Evolutionary conservation across 2,888 invertebrate genomes (phyloP).

Genomic region (Catocala fraxini): DNA sequence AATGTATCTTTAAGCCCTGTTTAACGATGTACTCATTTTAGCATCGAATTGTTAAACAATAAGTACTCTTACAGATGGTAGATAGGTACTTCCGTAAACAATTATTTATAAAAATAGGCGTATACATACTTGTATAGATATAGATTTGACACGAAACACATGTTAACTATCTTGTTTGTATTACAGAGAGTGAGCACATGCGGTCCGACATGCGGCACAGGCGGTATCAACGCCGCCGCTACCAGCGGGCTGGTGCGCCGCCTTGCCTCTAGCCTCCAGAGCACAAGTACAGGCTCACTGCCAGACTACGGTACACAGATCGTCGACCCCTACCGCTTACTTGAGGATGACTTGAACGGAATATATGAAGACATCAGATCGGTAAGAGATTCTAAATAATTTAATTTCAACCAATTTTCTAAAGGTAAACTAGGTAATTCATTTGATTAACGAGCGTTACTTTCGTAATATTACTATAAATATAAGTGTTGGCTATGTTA

Average conservation of each 20-base stretch:
- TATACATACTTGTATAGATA: too few species aligned
- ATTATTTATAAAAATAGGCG: too few species aligned
- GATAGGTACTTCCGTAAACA: too few species aligned
- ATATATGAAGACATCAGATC: conserved; percentile 95
- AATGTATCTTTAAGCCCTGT: not conserved
- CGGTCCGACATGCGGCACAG: conserved; percentile 74
- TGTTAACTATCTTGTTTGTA: conserved; percentile 24
- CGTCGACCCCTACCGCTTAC: conserved; percentile 94
- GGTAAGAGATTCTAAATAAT: conserved; percentile 85
- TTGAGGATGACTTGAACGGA: conserved; percentile 95
- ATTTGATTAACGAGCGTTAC: conserved; percentile 16
- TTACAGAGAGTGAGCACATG: conserved; percentile 82
- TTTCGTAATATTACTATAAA: not conserved
- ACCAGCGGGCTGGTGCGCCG: conserved; percentile 73
- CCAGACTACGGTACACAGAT: conserved; percentile 91
- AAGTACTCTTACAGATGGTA: too few species aligned
- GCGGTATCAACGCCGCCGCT: conserved; percentile 62
- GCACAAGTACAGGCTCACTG: conserved; percentile 93
- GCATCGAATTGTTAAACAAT: too few species aligned
- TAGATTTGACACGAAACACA: not conserved
- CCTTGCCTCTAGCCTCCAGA: conserved; percentile 91
- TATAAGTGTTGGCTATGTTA: too few species aligned
- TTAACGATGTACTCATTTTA: too few species aligned
- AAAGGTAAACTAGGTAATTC: conserved; percentile 4
- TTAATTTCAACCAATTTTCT: not conserved